phyloP scores from a whole-genome alignment of 2,113 vertebrate species.

The Clarias macrocephalus region DNA sequence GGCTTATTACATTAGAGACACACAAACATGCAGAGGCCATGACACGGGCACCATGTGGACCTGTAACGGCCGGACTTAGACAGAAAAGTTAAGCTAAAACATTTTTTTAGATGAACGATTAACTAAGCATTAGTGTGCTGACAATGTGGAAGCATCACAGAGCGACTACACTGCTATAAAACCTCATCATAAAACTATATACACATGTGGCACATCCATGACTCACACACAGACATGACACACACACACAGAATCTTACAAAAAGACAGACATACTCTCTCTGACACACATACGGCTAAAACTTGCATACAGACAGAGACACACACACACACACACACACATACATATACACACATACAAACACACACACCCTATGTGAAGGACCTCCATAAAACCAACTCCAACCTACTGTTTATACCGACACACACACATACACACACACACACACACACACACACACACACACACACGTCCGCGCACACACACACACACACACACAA shows the following conservation, averaged over 20 bases:
- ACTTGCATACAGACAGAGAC: too few species aligned
- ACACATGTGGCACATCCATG: constrained; percentile 26
- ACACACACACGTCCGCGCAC: too few species aligned
- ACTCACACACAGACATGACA: not conserved
- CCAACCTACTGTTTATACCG: too few species aligned
- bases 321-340: not conserved
- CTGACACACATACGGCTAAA: not conserved
- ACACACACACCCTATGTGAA: not conserved
- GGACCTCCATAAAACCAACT: not conserved
- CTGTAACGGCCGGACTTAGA: not conserved
- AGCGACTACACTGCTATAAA: constrained; percentile 26
- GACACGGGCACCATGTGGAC: not conserved
- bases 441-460: not conserved
- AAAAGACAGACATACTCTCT: not conserved
- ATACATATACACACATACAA: not conserved
- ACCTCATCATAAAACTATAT: constrained; percentile 4
- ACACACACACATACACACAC: not conserved
- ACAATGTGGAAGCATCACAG: constrained; percentile 23
- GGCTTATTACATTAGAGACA: not conserved
- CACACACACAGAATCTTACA: not conserved
- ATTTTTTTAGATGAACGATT: constrained; percentile 31
- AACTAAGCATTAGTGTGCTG: constrained; percentile 16
- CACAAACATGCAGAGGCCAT: not conserved
- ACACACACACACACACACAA: not conserved
- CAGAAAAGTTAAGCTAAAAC: constrained; percentile 18